Evolutionary conservation across 1,140 invertebrate genomes (phyloP).

Genomic region (Homarus americanus): DNA sequence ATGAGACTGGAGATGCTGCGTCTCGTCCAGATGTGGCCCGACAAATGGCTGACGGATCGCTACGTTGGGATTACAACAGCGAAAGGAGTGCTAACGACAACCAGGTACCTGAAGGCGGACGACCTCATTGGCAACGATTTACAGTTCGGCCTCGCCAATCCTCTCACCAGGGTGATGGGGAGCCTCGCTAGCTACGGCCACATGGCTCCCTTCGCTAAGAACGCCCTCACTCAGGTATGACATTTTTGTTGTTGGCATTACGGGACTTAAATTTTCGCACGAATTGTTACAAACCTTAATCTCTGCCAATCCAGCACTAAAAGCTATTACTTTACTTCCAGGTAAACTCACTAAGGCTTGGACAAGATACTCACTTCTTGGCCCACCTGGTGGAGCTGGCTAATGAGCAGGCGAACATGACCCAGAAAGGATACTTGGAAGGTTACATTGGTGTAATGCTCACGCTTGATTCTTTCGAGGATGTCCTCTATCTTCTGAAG

Average conservation of each 20-base stretch:
- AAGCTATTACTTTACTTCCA: too few species aligned
- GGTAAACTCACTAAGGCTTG: too few species aligned
- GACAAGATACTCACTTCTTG: neutral
- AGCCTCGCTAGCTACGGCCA: neutral
- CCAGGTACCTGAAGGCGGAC: neutral
- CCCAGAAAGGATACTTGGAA: neutral
- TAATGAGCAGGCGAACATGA: neutral
- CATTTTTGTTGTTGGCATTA: too few species aligned
- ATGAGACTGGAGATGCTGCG: conserved; percentile 18
- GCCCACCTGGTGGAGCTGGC: neutral
- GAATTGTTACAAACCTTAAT: too few species aligned
- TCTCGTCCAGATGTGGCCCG: neutral
- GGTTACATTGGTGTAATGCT: neutral
- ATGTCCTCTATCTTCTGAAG: neutral
- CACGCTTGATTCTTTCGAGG: neutral
- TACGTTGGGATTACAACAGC: neutral
- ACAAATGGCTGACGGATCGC: neutral
- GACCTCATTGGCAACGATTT: neutral
- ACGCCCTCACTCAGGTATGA: neutral
- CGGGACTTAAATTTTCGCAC: too few species aligned
- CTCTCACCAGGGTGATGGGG: neutral
- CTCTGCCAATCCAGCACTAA: too few species aligned
- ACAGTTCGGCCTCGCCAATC: neutral
- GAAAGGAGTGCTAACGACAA: neutral
- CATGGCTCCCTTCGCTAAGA: neutral